Conservation (phyloP, 1,140 invertebrate species). For the Telenomus remus region DNA sequence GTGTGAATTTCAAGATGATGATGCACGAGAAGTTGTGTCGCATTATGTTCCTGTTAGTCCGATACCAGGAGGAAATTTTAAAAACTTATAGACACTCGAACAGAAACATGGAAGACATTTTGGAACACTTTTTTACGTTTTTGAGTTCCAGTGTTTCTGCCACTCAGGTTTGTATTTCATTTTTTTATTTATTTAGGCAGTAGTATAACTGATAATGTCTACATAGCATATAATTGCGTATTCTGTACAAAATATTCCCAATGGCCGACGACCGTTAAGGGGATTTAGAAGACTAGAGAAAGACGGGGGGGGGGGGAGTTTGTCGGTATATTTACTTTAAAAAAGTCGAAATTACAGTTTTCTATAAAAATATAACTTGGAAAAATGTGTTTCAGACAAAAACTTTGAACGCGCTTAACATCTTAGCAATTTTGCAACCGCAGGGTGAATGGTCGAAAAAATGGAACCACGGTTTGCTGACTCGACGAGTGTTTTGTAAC, state of each 20-base stretch:
- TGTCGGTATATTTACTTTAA: no score
- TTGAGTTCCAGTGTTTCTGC: slow-evolving; percentile 57
- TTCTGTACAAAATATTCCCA: no score
- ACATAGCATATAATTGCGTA: no score
- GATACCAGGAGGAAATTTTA: slow-evolving; percentile 68
- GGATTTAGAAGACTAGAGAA: no score
- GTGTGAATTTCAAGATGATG: slow-evolving; percentile 72
- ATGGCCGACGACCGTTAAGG: no score
- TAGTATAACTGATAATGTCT: no score
- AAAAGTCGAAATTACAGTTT: no score
- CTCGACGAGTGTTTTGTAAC: slow-evolving; percentile 61
- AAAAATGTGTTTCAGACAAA: slow-evolving; percentile 61
- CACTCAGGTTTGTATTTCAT: slow-evolving; percentile 8
- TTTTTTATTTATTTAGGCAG: no score
- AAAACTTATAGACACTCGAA: slow-evolving; percentile 63
- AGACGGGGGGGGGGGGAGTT: no score
- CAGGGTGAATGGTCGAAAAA: slow-evolving; percentile 68
- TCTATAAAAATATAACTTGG: no score
- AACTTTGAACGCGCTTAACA: slow-evolving; percentile 62
- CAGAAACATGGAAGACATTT: slow-evolving; percentile 66
- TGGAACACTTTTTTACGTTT: slow-evolving; percentile 69
- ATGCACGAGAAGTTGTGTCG: slow-evolving; percentile 70
- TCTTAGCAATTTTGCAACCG: slow-evolving; percentile 69
- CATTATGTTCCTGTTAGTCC: slow-evolving; percentile 64
- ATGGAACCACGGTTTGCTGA: slow-evolving; percentile 67